Evolutionary conservation across 2,113 vertebrate species (phyloP).

Genomic region (Mionectes macconnelli): DNA sequence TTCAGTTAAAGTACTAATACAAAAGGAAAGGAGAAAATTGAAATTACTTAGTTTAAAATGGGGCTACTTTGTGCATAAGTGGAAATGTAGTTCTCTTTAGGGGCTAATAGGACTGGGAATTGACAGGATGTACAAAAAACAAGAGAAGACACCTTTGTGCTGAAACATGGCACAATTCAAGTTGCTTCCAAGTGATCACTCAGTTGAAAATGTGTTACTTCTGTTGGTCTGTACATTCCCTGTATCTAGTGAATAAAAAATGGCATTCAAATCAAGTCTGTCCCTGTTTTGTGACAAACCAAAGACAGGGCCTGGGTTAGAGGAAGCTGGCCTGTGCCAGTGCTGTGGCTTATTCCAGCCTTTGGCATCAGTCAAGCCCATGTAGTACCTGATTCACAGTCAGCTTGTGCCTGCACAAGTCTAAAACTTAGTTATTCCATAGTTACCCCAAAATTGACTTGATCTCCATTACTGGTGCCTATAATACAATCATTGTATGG

Average conservation of each 20-base stretch:
- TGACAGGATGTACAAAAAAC: neutral
- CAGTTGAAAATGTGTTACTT: neutral
- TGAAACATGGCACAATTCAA: neutral
- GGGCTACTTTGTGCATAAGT: neutral
- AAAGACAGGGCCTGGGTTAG: no score
- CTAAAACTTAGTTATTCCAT: neutral
- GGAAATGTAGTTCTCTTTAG: neutral
- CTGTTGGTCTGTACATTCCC: neutral
- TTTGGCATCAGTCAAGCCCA: no score
- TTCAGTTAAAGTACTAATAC: neutral
- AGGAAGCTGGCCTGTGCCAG: neutral
- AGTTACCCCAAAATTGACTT: accelerated
- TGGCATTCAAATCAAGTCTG: neutral
- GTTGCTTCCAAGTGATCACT: neutral
- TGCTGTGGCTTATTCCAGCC: neutral
- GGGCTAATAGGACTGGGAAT: neutral
- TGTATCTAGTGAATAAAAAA: neutral
- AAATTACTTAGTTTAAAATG: neutral
- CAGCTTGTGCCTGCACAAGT: neutral
- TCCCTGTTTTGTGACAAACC: neutral
- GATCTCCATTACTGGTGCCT: neutral
- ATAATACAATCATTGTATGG: neutral
- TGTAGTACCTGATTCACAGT: neutral
- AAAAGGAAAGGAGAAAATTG: neutral
- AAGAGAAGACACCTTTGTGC: neutral